Base-by-base conservation (phyloP, 2,888 invertebrate species). In the Plutella xylostella region DNA sequence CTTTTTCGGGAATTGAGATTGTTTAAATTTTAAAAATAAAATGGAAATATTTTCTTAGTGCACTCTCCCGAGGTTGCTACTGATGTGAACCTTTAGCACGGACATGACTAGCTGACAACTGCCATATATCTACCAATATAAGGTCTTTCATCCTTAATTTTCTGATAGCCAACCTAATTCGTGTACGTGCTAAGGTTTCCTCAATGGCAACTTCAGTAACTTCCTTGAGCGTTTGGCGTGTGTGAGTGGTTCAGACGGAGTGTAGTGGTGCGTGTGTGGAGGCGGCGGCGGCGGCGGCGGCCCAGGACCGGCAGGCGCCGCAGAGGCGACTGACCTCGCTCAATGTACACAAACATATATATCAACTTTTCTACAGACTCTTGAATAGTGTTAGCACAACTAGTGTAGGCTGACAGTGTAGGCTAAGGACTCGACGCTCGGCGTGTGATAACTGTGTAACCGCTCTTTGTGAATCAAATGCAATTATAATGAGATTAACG, bases 1-100 rank as follows among this genome's bases (percentile, higher is more conserved):
- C 51, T 66, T 54, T 60, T 67, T 68, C 65, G 14, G 79, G 79
- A 79, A 82, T 79, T 80, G 79, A 79, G 53, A 61, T 69, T 60
- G 61, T 70, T 73, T 70, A 55, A 54, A 62, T 57, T 58, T 56
- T 52, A 61, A 62, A 63, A 60, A 61, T 67, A 5, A 30, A 41
- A 42, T 15, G 21, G 21, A 33, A 49, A 69, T 72, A 70, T 56
- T 9, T 28, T 28, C 6, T n/a, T n/a, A n/a, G n/a, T n/a, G n/a
- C n/a, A n/a, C n/a, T n/a, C n/a, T n/a, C n/a, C n/a, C n/a, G n/a
- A n/a, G n/a, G n/a, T n/a, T n/a, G n/a, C n/a, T n/a, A n/a, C n/a
- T n/a, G n/a, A n/a, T n/a, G n/a, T n/a, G n/a, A n/a, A n/a, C n/a
- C n/a, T n/a, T n/a, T n/a, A n/a, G n/a, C n/a, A n/a, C n/a, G n/a